Evolutionary conservation across 2,797 vertebrate species (phyloP).

Genomic region (Tokudaia tokunoshimensis): DNA sequence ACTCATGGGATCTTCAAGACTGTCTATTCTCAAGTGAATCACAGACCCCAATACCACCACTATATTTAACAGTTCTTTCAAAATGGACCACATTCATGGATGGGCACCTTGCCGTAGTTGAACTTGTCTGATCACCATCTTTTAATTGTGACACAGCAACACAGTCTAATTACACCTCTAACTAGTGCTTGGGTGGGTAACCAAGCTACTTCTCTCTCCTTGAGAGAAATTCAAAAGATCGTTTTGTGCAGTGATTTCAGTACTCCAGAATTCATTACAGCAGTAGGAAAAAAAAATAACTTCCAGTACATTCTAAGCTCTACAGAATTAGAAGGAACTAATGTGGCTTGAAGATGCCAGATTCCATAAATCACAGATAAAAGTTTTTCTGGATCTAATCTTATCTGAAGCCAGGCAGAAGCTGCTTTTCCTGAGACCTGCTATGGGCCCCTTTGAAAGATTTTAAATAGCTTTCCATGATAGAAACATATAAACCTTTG

Average conservation of each 20-base stretch:
- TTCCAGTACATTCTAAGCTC: conserved; percentile 19
- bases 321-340: neutral
- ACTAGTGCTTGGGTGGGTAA: neutral
- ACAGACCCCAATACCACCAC: neutral
- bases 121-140: neutral
- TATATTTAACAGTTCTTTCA: neutral
- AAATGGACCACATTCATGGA: neutral
- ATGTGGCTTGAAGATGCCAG: neutral
- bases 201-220: neutral
- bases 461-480: neutral
- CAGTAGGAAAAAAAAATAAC: neutral
- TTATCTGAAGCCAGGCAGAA: conserved; percentile 11
- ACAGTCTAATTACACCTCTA: neutral
- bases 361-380: neutral
- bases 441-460: neutral
- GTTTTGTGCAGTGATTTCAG: neutral
- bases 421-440: neutral
- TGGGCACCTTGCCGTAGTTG: neutral
- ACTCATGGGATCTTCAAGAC: neutral
- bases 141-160: neutral
- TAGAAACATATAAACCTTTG: conserved; percentile 5
- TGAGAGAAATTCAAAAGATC: neutral
- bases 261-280: conserved; percentile 16
- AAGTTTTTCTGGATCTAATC: neutral
- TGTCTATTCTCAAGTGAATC: neutral